Evolutionary conservation across 2,797 vertebrate species (phyloP).

Genomic region (Betta splendens): DNA sequence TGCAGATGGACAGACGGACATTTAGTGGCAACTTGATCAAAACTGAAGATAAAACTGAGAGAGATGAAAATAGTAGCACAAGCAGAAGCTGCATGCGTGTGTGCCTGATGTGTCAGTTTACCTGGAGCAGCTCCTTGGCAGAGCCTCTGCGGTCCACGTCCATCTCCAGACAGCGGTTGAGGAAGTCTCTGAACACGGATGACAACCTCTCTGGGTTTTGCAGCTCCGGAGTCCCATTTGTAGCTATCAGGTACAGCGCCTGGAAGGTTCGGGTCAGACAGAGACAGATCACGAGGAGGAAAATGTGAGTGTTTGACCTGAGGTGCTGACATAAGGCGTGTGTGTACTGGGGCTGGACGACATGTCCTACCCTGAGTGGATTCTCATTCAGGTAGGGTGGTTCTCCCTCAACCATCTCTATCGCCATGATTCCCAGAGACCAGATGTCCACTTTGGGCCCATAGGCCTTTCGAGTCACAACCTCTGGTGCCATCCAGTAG

Average conservation of each 20-base stretch:
- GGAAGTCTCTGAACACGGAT: constrained; percentile 95
- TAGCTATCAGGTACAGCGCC: constrained; percentile 98
- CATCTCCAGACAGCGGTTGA: constrained; percentile 98
- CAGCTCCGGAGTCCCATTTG: constrained; percentile 97
- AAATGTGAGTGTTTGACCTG: constrained; percentile 9
- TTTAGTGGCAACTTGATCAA: too few species aligned
- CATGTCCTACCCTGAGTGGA: constrained; percentile 87
- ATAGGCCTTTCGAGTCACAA: constrained; percentile 97
- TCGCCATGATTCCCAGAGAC: constrained; percentile 99
- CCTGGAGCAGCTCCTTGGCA: constrained; percentile 96
- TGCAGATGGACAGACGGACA: constrained; percentile 65
- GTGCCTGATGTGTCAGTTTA: constrained; percentile 54
- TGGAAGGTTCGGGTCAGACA: constrained; percentile 47
- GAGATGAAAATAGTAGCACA: too few species aligned
- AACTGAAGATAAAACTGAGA: too few species aligned
- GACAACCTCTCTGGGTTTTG: constrained; percentile 98
- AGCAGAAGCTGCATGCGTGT: too few species aligned
- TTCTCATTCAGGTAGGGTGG: constrained; percentile 98
- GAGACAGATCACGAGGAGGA: neutral
- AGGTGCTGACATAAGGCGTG: too few species aligned
- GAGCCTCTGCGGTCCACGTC: constrained; percentile 98
- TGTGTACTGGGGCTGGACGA: neutral
- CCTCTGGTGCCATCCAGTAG: constrained; percentile 99
- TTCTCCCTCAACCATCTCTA: constrained; percentile 99
- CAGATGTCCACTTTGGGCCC: constrained; percentile 99